Evolutionary conservation across 2,888 invertebrate genomes (phyloP), one percentile per base, ranked within the genome.

Genomic region (Ctenicera cuprea): DNA sequence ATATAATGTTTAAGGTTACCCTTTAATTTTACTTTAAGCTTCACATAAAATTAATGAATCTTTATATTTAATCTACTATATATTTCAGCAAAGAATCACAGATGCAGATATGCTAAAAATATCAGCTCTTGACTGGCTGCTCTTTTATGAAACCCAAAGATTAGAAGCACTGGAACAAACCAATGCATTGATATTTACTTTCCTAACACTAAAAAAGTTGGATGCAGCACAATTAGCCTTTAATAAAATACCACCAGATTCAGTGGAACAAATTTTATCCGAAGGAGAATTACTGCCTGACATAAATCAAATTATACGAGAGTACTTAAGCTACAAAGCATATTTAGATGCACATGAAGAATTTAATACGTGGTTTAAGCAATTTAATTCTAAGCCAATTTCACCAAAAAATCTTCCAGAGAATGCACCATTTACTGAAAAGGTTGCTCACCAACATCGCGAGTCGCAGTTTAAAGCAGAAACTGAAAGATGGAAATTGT

Each of bases 301-400:
- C 80, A 85, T 85, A 4, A 81, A 88, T 75, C 88, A 88, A 78
- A 87, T 87, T 61, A 85, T 97, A 66, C 91, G 95, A 78, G 97
- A 98, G 85, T 95, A 95, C 87, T 89, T 97, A 37, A 96, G 97
- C 86, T 91, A 96, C 82, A 94, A 95, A 86, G 92, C 95, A 0
- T 98, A 97, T 85, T 88, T 98, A 78, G 93, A 95, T 82, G 96
- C 95, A 3, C 90, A 96, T 74, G 96, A 97, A 86, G 92, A 94
- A 7, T 97, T 97, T 87, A 93, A 93, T 76, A 94, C 95, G 80
- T 98, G 97, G 97, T 95, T 95, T 79, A 91, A 94, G 77, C 92
- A 95, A 82, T 95, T 90, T 79, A 93, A 94, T 82, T 93, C 92
- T 0, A 93, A 93, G 85, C 98, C 97, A 0, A 89, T 90, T 67